phyloP scores from a whole-genome alignment of 2,113 vertebrate species.

The Lucifuga dentata region DNA sequence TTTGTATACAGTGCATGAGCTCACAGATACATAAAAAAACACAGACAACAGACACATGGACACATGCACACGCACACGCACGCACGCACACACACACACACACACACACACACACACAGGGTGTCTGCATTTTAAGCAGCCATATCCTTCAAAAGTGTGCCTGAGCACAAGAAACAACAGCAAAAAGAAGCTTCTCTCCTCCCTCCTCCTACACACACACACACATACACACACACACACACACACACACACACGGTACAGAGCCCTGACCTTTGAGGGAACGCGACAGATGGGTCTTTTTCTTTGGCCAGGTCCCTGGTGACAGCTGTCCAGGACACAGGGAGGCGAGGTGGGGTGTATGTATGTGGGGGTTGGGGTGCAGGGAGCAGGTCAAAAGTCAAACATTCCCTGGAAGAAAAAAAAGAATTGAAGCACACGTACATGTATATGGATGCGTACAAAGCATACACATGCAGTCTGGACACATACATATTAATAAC shows the following conservation, averaged over 20 bases:
- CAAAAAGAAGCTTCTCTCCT: slow-evolving; percentile 62
- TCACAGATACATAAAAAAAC: not conserved
- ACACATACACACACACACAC: slow-evolving; percentile 47
- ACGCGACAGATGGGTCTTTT: slow-evolving; percentile 82
- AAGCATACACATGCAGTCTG: slow-evolving; percentile 49
- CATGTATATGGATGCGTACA: slow-evolving; percentile 48
- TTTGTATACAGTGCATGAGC: no score
- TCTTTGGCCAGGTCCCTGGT: slow-evolving; percentile 72
- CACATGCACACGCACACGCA: slow-evolving; percentile 4
- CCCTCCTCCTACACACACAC: slow-evolving; percentile 49
- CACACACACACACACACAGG: slow-evolving; percentile 43
- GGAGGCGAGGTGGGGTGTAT: slow-evolving; percentile 40
- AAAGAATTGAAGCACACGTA: slow-evolving; percentile 40
- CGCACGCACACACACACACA: slow-evolving; percentile 46
- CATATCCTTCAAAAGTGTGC: slow-evolving; percentile 71
- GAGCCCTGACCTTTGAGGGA: slow-evolving; percentile 74
- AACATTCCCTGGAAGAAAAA: slow-evolving; percentile 64
- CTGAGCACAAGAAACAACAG: slow-evolving; percentile 63
- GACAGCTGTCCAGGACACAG: slow-evolving; percentile 80
- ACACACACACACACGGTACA: slow-evolving; percentile 36
- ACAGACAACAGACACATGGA: not conserved
- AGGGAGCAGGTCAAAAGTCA: slow-evolving; percentile 70
- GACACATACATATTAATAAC: slow-evolving; percentile 71
- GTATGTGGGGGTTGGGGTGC: slow-evolving; percentile 1
- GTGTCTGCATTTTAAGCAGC: slow-evolving; percentile 70